Evolutionary conservation across 1,140 invertebrate genomes (phyloP).

Genomic region (Metaphire vulgaris): DNA sequence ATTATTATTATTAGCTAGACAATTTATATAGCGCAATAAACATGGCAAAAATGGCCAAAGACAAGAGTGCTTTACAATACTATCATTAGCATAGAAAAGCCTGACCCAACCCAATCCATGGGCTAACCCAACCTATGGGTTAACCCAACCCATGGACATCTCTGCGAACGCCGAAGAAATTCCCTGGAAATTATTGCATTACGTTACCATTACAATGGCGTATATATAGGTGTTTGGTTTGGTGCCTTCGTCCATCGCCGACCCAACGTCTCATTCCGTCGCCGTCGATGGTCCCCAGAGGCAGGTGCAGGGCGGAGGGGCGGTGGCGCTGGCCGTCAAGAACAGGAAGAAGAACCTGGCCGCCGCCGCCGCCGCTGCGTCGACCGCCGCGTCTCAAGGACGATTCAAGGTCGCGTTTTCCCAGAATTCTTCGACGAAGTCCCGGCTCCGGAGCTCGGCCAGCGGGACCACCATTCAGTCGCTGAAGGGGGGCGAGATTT

Average conservation of each 20-base stretch:
- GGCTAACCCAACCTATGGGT: too few relatives aligned
- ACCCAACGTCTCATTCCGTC: neutral
- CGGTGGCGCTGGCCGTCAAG: neutral
- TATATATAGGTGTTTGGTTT: neutral
- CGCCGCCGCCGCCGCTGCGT: too few relatives aligned
- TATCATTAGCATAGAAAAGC: too few relatives aligned
- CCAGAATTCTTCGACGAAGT: neutral
- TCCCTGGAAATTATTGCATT: neutral
- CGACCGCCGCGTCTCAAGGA: too few relatives aligned
- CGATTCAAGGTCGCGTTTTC: neutral
- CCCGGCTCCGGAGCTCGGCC: neutral
- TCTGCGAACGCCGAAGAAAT: neutral
- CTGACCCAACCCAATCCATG: too few relatives aligned
- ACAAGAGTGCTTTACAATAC: too few relatives aligned
- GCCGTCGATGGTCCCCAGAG: neutral
- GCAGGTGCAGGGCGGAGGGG: neutral
- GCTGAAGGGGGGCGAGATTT: neutral
- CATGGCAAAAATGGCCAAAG: too few relatives aligned
- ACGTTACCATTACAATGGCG: neutral
- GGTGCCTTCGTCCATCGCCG: neutral
- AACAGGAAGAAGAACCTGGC: neutral
- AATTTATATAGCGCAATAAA: too few relatives aligned
- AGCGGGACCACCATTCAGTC: neutral
- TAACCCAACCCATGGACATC: neutral
- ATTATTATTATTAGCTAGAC: too few relatives aligned